These are phyloP conservation scores for Globodera rostochiensis DNA, from an alignment of 1,140 invertebrate species.

Conservation along the genomic window DNA sequence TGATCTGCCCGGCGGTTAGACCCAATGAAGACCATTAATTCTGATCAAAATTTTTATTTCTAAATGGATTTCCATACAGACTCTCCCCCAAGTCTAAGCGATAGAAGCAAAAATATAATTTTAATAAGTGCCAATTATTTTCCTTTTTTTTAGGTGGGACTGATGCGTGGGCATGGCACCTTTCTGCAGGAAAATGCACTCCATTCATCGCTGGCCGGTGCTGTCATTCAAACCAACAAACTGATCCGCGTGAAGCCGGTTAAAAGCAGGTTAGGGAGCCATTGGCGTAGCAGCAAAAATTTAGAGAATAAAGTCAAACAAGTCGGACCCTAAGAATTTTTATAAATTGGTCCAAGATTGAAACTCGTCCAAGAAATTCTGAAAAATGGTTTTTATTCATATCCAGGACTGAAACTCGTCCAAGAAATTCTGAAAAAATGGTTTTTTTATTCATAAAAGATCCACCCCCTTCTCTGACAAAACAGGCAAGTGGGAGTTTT, in stretches of 20 bases:
- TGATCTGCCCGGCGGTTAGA: conserved; percentile 12
- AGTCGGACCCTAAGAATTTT: too few species aligned
- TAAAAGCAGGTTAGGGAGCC: conserved; percentile 74
- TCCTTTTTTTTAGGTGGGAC: conserved; percentile 2
- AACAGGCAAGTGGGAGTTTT: too few species aligned
- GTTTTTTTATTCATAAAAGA: background rate
- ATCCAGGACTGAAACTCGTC: background rate
- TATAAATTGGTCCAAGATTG: too few species aligned
- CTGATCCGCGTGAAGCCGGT: conserved; percentile 85
- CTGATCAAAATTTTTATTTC: too few species aligned
- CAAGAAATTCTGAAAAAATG: background rate
- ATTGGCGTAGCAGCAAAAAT: conserved; percentile 16
- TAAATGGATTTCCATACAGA: too few species aligned
- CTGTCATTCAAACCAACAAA: conserved; percentile 90
- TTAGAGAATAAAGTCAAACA: conserved; percentile 5
- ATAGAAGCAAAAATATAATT: too few species aligned
- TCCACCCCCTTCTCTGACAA: too few species aligned
- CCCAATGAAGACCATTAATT: too few species aligned
- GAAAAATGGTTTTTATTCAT: background rate
- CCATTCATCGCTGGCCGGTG: conserved; percentile 87
- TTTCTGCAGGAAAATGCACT: conserved; percentile 80
- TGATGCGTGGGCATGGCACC: conserved; percentile 85
- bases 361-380: background rate
- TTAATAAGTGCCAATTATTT: too few species aligned
- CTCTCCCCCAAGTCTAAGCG: too few species aligned